Evolutionary conservation across 2,888 invertebrate genomes (phyloP).

Genomic region (Acronicta alni): DNA sequence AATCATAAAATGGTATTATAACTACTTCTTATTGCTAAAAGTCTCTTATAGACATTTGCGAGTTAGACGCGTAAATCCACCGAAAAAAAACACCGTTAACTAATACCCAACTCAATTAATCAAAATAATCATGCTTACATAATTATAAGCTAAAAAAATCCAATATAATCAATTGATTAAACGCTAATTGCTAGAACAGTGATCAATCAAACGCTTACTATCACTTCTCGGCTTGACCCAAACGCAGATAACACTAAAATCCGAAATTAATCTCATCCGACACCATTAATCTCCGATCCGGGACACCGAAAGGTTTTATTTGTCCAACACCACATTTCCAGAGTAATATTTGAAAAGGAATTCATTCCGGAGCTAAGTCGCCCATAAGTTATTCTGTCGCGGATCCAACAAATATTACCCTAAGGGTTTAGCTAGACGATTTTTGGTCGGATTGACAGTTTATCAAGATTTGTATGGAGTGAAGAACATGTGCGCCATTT

Average conservation of each 20-base stretch:
- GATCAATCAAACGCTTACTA: constrained; percentile 42
- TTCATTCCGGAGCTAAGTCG: constrained; percentile 60
- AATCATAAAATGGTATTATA: no score
- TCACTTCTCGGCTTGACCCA: constrained; percentile 40
- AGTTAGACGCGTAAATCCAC: no score
- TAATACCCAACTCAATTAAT: constrained; percentile 10
- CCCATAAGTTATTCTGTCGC: constrained; percentile 58
- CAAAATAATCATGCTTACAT: constrained; percentile 11
- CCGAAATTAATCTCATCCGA: constrained; percentile 51
- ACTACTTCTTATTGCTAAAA: no score
- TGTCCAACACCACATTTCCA: constrained; percentile 57
- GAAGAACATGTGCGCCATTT: constrained; percentile 1
- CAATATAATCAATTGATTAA: constrained; percentile 28
- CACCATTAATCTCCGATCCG: constrained; percentile 54
- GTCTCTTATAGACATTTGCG: no score
- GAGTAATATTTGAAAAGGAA: constrained; percentile 58
- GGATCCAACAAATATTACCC: constrained; percentile 59
- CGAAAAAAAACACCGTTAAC: not conserved
- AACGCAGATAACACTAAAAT: constrained; percentile 48
- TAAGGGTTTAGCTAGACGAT: constrained; percentile 47
- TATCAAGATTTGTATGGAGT: constrained; percentile 33
- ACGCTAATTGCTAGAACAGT: constrained; percentile 34
- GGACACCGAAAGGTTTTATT: constrained; percentile 59
- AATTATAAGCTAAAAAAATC: constrained; percentile 13
- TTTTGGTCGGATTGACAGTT: constrained; percentile 48